These are phyloP conservation scores for Heliopora coerulea DNA, from an alignment of 92 coral and sea anemone genomes.

Conservation along the genomic window DNA sequence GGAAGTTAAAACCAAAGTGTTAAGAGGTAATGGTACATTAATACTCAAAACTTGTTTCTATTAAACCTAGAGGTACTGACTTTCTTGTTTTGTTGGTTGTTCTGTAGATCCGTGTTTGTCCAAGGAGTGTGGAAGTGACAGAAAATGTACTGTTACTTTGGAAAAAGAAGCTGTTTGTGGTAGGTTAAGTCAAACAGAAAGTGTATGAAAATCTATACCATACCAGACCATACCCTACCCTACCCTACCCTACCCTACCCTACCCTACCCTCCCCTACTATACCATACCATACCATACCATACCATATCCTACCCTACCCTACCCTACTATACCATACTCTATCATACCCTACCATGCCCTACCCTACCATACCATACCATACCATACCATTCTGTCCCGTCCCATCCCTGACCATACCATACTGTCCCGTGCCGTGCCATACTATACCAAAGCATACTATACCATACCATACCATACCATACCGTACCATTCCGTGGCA, in stretches of 20 bases:
- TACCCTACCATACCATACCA: neutral
- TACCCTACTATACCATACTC: neutral
- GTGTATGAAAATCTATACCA: neutral
- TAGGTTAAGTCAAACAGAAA: neutral
- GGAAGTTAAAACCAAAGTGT: slow-evolving; percentile 15
- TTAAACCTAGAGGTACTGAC: neutral
- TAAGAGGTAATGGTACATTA: slow-evolving; percentile 13
- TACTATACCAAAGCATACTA: neutral
- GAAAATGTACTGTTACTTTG: slow-evolving; percentile 27
- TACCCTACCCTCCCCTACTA: neutral
- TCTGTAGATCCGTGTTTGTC: slow-evolving; percentile 30
- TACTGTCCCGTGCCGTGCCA: no score
- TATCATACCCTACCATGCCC: neutral
- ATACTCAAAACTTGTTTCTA: neutral
- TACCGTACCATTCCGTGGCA: neutral
- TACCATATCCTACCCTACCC: no score
- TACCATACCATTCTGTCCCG: neutral
- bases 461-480: neutral
- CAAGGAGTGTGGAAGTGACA: slow-evolving; percentile 27
- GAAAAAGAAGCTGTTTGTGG: slow-evolving; percentile 36
- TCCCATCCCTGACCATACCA: no score
- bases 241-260: neutral
- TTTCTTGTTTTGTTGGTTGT: neutral
- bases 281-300: no score
- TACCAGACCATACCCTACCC: neutral